phyloP scores from a whole-genome alignment of 2,797 vertebrate genomes.

The Pipistrellus kuhlii region DNA sequence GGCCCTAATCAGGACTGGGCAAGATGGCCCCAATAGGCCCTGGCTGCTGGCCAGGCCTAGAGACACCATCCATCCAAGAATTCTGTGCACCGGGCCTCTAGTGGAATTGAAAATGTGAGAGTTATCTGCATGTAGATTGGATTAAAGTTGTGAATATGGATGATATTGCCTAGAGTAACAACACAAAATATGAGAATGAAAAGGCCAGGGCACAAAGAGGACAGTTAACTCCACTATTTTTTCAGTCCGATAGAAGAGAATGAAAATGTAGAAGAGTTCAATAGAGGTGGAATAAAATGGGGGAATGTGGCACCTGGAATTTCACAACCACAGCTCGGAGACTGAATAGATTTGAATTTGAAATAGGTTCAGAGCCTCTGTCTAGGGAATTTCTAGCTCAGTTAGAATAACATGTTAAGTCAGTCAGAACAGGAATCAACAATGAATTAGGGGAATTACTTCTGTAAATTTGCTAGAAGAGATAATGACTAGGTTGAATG shows the following conservation, averaged over 20 bases:
- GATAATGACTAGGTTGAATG: background rate
- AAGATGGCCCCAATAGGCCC: too few relatives aligned
- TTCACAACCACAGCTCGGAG: background rate
- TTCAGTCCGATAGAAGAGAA: background rate
- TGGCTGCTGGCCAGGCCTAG: too few relatives aligned
- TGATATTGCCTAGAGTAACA: background rate
- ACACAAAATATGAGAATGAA: background rate
- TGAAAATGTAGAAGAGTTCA: background rate
- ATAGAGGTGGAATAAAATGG: background rate
- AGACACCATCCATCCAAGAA: too few relatives aligned
- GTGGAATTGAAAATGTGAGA: background rate
- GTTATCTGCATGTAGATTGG: background rate
- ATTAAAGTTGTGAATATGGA: background rate
- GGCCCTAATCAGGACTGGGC: too few relatives aligned
- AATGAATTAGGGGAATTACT: background rate
- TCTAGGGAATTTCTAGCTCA: background rate
- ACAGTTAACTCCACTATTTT: background rate
- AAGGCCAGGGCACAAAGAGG: rapidly evolving
- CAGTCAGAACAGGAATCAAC: background rate
- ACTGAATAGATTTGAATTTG: background rate
- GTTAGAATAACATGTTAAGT: background rate
- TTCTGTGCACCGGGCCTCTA: too few relatives aligned
- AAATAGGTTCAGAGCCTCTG: background rate
- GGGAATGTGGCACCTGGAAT: background rate
- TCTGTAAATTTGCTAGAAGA: background rate